Percentiles rank a stretch among this genome's conserved stretches.
Evolutionary conservation across 2,888 invertebrate species (phyloP).

Genomic region (Rhagium mordax): DNA sequence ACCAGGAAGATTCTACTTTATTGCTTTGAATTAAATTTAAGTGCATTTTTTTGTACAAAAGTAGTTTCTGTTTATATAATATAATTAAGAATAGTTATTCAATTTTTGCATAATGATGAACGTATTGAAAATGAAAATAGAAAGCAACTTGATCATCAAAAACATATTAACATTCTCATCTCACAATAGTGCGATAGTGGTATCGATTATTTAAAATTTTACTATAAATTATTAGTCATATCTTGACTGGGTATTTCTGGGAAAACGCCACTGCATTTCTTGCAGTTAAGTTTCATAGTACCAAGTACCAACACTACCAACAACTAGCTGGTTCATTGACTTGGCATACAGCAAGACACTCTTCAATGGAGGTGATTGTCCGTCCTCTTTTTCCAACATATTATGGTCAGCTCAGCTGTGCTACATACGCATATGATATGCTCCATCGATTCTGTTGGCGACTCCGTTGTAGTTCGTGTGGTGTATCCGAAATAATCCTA

Average conservation of each 20-base stretch:
- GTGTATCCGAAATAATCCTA: not conserved
- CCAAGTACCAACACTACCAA: conserved; percentile 1
- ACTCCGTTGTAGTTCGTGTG: not conserved
- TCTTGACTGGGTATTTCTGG: not conserved
- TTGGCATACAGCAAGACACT: conserved; percentile 46
- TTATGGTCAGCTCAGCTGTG: conserved; percentile 11
- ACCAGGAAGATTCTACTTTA: too few relatives aligned
- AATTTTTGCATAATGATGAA: too few relatives aligned
- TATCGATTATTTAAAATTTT: not conserved
- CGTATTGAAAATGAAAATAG: too few relatives aligned
- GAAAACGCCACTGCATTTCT: conserved; percentile 29
- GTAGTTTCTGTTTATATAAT: too few relatives aligned
- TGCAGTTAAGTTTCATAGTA: conserved; percentile 39
- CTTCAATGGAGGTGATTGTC: conserved; percentile 59
- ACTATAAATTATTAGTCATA: not conserved
- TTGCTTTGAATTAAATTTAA: too few relatives aligned
- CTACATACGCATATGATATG: conserved; percentile 11
- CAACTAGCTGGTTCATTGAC: conserved; percentile 55
- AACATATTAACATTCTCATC: not conserved
- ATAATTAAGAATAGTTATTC: too few relatives aligned
- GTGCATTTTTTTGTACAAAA: too few relatives aligned
- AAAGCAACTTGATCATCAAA: not conserved
- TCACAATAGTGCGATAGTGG: too few relatives aligned
- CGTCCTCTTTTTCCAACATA: conserved; percentile 48
- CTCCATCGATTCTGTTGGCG: not conserved